These are phyloP conservation scores for Callitettix versicolor DNA, from an alignment of 1,140 invertebrate species.

Conservation along the genomic window DNA sequence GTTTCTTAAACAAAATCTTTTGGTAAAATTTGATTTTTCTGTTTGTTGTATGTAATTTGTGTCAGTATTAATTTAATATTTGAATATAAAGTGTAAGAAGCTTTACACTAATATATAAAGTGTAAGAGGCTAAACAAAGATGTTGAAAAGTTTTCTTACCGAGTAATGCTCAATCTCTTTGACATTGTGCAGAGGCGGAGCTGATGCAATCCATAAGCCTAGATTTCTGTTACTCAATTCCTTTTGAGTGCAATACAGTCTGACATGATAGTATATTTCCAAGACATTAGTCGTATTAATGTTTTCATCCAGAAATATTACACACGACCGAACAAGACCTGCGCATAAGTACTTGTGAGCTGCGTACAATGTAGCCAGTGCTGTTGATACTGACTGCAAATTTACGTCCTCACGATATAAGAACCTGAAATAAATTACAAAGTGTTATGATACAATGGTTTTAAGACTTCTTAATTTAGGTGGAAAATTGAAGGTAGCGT, in stretches of 20 bases:
- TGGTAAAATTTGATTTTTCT: too few relatives aligned
- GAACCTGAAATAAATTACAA: conserved; percentile 38
- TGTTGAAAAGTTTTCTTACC: too few relatives aligned
- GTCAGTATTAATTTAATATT: too few relatives aligned
- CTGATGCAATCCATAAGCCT: conserved; percentile 20
- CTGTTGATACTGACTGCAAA: conserved; percentile 49
- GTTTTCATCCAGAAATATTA: conserved; percentile 43
- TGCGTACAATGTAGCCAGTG: conserved; percentile 50
- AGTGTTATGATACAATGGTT: too few relatives aligned
- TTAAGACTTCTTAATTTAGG: too few relatives aligned
- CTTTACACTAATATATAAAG: too few relatives aligned
- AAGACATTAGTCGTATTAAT: conserved; percentile 38
- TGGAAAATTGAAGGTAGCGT: too few relatives aligned
- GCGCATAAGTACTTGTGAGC: conserved; percentile 56
- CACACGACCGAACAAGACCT: conserved; percentile 46
- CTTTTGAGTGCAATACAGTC: conserved; percentile 32
- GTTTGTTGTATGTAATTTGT: too few relatives aligned
- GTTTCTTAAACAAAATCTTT: too few relatives aligned
- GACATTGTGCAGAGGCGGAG: conserved; percentile 20
- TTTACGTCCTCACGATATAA: conserved; percentile 49
- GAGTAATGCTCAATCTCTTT: too few relatives aligned
- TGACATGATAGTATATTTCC: conserved; percentile 37
- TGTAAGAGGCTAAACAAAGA: too few relatives aligned
- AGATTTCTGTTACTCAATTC: conserved; percentile 13
- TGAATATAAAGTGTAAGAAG: too few relatives aligned